Evolutionary conservation across 2,888 invertebrate genomes (phyloP).

Genomic region (Odontothrips loti): DNA sequence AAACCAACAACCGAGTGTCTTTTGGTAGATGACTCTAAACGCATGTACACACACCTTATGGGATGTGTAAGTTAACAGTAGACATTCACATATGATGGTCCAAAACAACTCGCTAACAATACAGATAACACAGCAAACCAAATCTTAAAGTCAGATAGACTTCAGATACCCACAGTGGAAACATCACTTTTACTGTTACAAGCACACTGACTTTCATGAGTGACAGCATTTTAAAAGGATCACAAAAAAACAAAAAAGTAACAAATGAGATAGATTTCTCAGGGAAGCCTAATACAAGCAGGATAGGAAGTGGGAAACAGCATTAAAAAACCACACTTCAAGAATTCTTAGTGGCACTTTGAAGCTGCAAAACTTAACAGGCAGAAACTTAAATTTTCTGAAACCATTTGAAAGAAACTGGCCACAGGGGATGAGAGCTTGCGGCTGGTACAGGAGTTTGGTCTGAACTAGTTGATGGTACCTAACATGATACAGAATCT

Average conservation of each 20-base stretch:
- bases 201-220: neutral
- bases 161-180: neutral
- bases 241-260: neutral
- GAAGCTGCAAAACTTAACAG: no score
- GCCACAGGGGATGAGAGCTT: no score
- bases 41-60: neutral
- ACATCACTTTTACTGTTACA: neutral
- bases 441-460: no score
- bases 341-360: no score
- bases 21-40: conserved; percentile 6
- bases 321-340: no score
- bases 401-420: no score
- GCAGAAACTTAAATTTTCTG: no score
- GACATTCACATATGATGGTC: neutral
- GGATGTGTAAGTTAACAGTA: neutral
- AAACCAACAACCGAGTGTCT: conserved; percentile 16
- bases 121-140: neutral
- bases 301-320: no score
- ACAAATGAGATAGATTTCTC: neutral
- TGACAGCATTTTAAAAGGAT: neutral
- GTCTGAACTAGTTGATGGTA: no score
- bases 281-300: no score
- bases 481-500: no score
- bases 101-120: neutral
- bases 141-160: neutral